Percentiles rank a stretch among this genome's conserved stretches.
Evolutionary conservation across 2,797 vertebrate species (phyloP).

Genomic region (Onychomys arenicola): DNA sequence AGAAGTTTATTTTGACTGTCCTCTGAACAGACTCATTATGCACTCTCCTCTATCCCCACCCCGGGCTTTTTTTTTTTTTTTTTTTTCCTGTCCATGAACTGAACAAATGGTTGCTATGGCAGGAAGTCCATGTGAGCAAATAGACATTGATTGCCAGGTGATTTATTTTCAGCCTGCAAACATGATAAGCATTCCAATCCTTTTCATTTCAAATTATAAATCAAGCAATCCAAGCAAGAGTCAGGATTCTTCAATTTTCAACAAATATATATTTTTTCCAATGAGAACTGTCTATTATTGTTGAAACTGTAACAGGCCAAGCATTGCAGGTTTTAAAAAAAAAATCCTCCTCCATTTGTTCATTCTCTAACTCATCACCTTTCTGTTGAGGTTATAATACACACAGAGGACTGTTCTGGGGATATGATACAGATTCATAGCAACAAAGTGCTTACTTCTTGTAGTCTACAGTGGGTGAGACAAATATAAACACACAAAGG

Average conservation of each 20-base stretch:
- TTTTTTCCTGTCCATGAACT: background rate
- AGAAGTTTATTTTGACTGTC: slow-evolving; percentile 28
- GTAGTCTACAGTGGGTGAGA: background rate
- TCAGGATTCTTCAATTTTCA: slow-evolving; percentile 30
- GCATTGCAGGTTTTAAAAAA: slow-evolving; percentile 18
- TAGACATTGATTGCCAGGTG: background rate
- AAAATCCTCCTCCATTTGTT: slow-evolving; percentile 30
- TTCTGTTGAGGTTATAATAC: background rate
- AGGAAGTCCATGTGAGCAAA: background rate
- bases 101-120: background rate
- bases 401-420: slow-evolving; percentile 9
- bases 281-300: slow-evolving; percentile 11
- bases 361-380: background rate
- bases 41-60: background rate
- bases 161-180: slow-evolving; percentile 35
- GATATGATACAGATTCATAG: slow-evolving; percentile 27
- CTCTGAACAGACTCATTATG: background rate
- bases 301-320: background rate
- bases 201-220: slow-evolving; percentile 45
- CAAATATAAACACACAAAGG: slow-evolving; percentile 12
- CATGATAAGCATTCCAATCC: background rate
- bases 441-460: background rate
- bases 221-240: background rate
- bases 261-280: background rate
- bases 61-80: background rate